Evolutionary conservation across 2,888 invertebrate genomes (phyloP).

Genomic region (Eupithecia tripunctaria): DNA sequence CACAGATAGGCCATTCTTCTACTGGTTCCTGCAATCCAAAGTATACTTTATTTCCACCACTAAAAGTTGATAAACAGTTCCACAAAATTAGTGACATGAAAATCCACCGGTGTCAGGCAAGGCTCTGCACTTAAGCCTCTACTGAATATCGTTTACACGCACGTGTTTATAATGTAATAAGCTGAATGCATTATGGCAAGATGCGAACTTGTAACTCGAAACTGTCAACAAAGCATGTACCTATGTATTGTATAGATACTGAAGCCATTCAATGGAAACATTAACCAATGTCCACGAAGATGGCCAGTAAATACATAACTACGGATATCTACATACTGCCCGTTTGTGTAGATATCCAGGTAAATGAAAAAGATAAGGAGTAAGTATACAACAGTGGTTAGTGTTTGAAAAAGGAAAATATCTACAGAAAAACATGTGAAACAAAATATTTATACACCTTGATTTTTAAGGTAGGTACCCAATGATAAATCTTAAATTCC

Average conservation of each 20-base stretch:
- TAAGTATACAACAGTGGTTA: conserved; percentile 37
- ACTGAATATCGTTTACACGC: conserved; percentile 32
- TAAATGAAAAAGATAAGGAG: conserved; percentile 24
- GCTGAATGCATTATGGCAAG: conserved; percentile 37
- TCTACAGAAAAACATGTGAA: conserved; percentile 41
- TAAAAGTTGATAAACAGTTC: neutral
- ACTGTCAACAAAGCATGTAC: conserved; percentile 58
- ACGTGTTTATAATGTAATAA: conserved; percentile 30
- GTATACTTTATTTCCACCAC: conserved; percentile 14
- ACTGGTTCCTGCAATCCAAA: conserved; percentile 90
- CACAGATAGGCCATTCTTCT: conserved; percentile 98
- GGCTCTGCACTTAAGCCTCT: conserved; percentile 35
- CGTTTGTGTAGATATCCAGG: conserved; percentile 21
- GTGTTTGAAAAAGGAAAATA: conserved; percentile 36
- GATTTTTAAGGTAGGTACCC: neutral
- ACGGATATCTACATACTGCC: conserved; percentile 20
- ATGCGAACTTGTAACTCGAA: conserved; percentile 54
- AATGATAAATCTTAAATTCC: neutral
- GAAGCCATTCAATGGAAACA: conserved; percentile 62
- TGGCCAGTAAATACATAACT: conserved; percentile 19
- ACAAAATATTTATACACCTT: conserved; percentile 37
- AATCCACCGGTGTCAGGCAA: conserved; percentile 33
- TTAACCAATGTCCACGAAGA: conserved; percentile 35
- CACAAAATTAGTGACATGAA: conserved; percentile 10
- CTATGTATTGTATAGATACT: conserved; percentile 41